Conservation (phyloP, 2,888 invertebrate species). For the Antheraea assamensis region DNA sequence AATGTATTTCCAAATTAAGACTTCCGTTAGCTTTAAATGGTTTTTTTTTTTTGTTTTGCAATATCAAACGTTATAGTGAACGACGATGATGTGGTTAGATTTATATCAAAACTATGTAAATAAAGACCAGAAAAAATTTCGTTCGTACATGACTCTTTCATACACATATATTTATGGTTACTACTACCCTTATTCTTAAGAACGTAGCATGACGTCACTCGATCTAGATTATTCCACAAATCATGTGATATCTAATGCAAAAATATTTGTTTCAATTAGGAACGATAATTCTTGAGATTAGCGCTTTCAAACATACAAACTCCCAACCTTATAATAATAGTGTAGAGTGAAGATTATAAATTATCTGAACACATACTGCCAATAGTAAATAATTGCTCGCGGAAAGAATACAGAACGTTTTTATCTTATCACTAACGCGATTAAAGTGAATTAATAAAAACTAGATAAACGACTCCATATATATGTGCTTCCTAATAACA, state of each 20-base stretch:
- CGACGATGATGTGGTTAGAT: no score
- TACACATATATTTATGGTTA: no score
- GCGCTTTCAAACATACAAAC: background rate
- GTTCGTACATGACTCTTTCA: no score
- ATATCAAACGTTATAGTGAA: no score
- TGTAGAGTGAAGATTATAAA: background rate
- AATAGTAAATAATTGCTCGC: background rate
- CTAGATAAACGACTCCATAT: background rate
- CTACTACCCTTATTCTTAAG: no score
- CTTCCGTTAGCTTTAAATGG: background rate
- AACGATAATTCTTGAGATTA: background rate
- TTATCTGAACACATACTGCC: background rate
- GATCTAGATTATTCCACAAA: no score
- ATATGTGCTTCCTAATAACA: background rate
- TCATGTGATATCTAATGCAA: background rate
- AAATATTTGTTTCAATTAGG: background rate
- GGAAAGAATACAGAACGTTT: constrained; percentile 6
- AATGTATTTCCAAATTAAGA: background rate
- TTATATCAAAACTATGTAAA: no score
- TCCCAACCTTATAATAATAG: background rate
- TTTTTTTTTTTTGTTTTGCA: no score
- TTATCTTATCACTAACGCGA: constrained; percentile 12
- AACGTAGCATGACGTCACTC: no score
- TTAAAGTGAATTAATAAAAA: constrained; percentile 15
- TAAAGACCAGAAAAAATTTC: no score